phyloP scores from a whole-genome alignment of 2,888 invertebrate species.

The Drosophila peninsularis region DNA sequence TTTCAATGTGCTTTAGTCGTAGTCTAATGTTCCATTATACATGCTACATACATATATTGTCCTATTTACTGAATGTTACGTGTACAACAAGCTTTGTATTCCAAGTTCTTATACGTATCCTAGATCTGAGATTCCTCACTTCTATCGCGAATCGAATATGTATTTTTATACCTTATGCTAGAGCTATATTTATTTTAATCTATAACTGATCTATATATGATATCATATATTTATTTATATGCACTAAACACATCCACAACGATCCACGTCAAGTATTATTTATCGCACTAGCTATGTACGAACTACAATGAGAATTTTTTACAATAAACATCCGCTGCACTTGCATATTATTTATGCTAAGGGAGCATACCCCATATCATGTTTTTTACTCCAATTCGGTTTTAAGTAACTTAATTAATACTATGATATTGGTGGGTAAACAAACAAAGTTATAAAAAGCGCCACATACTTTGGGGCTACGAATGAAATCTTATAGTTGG shows the following conservation, averaged over 20 bases:
- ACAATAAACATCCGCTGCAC: conserved; percentile 53
- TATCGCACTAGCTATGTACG: conserved; percentile 59
- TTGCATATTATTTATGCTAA: conserved; percentile 56
- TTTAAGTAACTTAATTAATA: background rate
- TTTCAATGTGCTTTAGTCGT: conserved; percentile 63
- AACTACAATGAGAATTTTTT: conserved; percentile 55
- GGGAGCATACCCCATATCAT: conserved; percentile 26
- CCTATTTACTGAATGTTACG: conserved; percentile 45
- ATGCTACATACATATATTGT: conserved; percentile 21
- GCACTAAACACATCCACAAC: conserved; percentile 40
- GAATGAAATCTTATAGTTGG: too few relatives aligned
- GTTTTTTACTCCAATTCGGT: background rate
- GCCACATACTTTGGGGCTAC: conserved; percentile 9
- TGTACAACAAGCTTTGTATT: conserved; percentile 31
- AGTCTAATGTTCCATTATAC: conserved; percentile 33
- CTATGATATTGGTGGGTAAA: too few relatives aligned
- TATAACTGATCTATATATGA: conserved; percentile 24
- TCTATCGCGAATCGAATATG: conserved; percentile 54
- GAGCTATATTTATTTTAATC: conserved; percentile 56
- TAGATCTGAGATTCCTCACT: conserved; percentile 2
- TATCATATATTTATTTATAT: conserved; percentile 22
- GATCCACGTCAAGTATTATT: conserved; percentile 70
- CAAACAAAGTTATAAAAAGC: background rate
- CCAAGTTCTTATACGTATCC: conserved; percentile 5
- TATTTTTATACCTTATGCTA: conserved; percentile 61